Evolutionary conservation across 2,888 invertebrate species (phyloP), one percentile per base, ranked within the genome.

Genomic region (Rotaria magnacalcarata): DNA sequence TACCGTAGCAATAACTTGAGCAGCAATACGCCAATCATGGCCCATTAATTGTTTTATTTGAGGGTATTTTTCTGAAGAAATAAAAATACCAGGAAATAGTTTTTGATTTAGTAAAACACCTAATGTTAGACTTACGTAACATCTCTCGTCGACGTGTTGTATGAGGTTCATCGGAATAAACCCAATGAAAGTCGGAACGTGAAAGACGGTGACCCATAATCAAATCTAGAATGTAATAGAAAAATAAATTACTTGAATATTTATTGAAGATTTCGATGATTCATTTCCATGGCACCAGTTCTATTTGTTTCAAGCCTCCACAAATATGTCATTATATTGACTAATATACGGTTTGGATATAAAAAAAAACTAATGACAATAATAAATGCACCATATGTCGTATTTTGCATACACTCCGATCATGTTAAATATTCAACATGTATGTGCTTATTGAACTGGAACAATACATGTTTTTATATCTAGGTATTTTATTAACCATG

Each of bases 21-120:
- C 96, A 93, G 97, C 97, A 92, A 98, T 95, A 87, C 94, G 94
- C 0, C 95, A 95, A 91, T 99, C 97, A 90, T 94, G 94, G 3
- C 94, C 94, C 92, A 94, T 94, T 87, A 94, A 90, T 90, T 96
- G 94, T 92, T 97, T 99, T 87, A 99, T 96, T 92, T 99, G 94
- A 14, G 99, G 99, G 92, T 99, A 95, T 92, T 97, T 97, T 90
- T 94, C 96, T 27, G 34, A 34, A 34, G 34, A 54, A 54, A 54
- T 47, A 47, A 47, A 47, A 47, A 3, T 47, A 47, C 2, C 47
- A 11, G 47, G 21, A 56, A 24, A 21, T 8, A 14, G 8, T 24
- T 24, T 24, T 6, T 56, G 8, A 2, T 24, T 7, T 7, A 7
- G 24, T 8, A 56, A 24, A 56, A 24, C 1, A 56, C 2, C 4